Base-by-base conservation (phyloP, 2,888 invertebrate genomes). In the Patella depressa region DNA sequence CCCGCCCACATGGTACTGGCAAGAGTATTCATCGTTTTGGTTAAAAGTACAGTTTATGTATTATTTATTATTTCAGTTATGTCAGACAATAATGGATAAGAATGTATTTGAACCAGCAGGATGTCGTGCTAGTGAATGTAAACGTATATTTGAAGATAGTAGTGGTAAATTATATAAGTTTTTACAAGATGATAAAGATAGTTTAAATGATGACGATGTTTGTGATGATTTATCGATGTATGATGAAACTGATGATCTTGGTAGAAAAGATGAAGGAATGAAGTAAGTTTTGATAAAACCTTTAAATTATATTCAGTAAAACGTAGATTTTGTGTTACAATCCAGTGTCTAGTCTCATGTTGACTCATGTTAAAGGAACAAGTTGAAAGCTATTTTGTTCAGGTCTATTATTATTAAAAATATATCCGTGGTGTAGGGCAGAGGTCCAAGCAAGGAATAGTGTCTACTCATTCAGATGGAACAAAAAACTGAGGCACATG, bases 91-190 rank as follows among this genome's bases (percentile, higher is more conserved):
- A 78, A 88, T 90, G 88, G 89, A 90, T 70, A 85, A 87, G 59
- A 86, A 87, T 54, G 86, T 90, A 3, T 90, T 91, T 84, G 85
- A 87, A 72, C 84, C 90, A 24, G 88, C 88, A n/a, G 82, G 83
- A 53, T 84, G 84, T 34, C 79, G 81, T 5, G 79, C 79, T 19
- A 83, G 86, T 59, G 82, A 76, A 17, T 79, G 81, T 12, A 83
- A 85, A 54, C 83, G 83, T 65, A 71, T 81, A n/a, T 90, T 91
- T 85, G 90, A 91, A 71, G 91, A 91, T 84, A 89, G 89, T 75
- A 83, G 83, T 72, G 82, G 83, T 53, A 90, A 89, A 80, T 79
- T 89, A 54, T 91, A 89, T 81, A 82, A 86, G 45, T 90, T 90
- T 81, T 77, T 85, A n/a, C 53, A 70, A 15, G 71, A 71, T 65